These are phyloP conservation scores for Mustelus asterias DNA, from an alignment of 2,113 vertebrate genomes.

Conservation along the genomic window DNA sequence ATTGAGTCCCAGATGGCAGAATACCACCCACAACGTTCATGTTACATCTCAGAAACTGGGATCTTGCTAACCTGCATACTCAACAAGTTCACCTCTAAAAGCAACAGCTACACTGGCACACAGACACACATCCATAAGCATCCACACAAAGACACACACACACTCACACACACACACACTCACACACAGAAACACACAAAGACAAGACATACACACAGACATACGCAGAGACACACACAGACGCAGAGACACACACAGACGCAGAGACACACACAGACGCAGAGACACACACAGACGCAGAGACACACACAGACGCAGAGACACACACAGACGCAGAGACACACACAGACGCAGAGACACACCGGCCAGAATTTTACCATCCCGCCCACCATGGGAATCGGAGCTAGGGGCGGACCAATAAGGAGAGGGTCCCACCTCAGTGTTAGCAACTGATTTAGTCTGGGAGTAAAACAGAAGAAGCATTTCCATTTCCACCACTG, in stretches of 20 bases:
- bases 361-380: too few species aligned
- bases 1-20: too few species aligned
- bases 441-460: not conserved
- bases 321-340: not conserved
- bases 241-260: too few species aligned
- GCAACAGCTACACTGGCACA: not conserved
- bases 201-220: not conserved
- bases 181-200: not conserved
- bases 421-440: not conserved
- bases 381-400: too few species aligned
- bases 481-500: not conserved
- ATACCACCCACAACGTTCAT: not conserved
- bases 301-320: not conserved
- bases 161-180: not conserved
- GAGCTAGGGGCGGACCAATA: not conserved
- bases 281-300: not conserved
- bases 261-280: not conserved
- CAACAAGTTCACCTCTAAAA: not conserved
- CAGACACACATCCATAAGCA: not conserved
- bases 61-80: not conserved
- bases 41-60: not conserved
- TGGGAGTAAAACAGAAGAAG: not conserved
- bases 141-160: not conserved
- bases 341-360: not conserved
- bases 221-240: not conserved